Percentiles rank a stretch among this genome's conserved stretches.
phyloP scores from a whole-genome alignment of 2,113 vertebrate genomes.

The Micronycteris hirsuta region DNA sequence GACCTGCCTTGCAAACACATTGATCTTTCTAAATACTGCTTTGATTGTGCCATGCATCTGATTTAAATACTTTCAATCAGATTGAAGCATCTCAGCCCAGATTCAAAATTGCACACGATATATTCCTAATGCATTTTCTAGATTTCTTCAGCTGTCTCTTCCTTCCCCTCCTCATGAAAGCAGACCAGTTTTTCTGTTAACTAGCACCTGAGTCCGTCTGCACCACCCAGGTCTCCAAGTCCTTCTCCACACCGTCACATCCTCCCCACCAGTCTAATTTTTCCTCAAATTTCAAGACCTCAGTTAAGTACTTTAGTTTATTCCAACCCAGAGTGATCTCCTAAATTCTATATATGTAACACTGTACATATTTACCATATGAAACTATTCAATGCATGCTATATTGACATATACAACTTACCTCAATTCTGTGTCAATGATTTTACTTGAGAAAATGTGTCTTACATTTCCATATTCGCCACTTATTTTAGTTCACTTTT shows the following conservation, averaged over 20 bases:
- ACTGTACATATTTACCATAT: background rate
- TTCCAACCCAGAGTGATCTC: background rate
- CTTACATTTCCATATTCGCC: background rate
- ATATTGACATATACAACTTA: background rate
- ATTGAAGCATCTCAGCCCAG: background rate
- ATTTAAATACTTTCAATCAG: background rate
- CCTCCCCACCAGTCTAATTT: background rate
- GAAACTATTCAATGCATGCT: background rate
- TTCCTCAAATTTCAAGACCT: background rate
- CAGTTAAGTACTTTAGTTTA: background rate
- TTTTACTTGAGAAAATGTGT: background rate
- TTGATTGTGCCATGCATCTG: background rate
- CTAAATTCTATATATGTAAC: background rate
- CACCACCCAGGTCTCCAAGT: background rate
- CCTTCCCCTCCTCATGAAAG: accelerated
- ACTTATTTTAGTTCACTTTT: background rate
- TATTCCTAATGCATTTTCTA: background rate
- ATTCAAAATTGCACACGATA: background rate
- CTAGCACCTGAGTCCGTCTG: too few relatives aligned
- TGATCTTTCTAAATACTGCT: background rate
- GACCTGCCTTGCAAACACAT: background rate
- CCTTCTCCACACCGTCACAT: too few relatives aligned
- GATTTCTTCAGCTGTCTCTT: background rate
- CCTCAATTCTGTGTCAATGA: background rate
- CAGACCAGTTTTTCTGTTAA: background rate